Conservation (phyloP, 2,888 invertebrate genomes). For the Hemaris fuciformis region DNA sequence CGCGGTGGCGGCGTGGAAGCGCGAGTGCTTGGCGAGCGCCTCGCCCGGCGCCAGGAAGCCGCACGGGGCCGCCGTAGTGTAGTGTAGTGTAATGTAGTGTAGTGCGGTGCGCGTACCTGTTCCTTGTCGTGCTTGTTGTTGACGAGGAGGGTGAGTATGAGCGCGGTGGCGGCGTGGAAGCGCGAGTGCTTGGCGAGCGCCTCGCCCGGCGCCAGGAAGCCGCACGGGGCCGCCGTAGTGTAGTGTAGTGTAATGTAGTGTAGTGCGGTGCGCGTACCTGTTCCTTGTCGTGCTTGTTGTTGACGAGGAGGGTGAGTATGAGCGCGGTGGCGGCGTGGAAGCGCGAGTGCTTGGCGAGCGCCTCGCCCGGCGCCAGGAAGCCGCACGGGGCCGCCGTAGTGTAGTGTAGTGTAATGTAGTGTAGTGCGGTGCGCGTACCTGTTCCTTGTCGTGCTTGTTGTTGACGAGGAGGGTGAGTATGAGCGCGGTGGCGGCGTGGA, state of each 20-base stretch:
- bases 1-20: conserved; percentile 90
- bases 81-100: too few species aligned
- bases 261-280: conserved; percentile 54
- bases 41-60: conserved; percentile 89
- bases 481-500: conserved; percentile 90
- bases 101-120: conserved; percentile 44
- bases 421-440: conserved; percentile 47
- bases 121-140: conserved; percentile 92
- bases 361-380: conserved; percentile 86
- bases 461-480: conserved; percentile 95
- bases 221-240: conserved; percentile 96
- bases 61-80: conserved; percentile 97
- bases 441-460: conserved; percentile 90
- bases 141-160: conserved; percentile 94
- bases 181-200: conserved; percentile 81
- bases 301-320: conserved; percentile 94
- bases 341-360: conserved; percentile 80
- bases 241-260: too few species aligned
- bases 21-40: conserved; percentile 80
- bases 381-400: conserved; percentile 96
- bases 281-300: conserved; percentile 91
- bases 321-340: conserved; percentile 92
- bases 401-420: too few species aligned
- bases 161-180: conserved; percentile 90
- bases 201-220: conserved; percentile 87